These are phyloP conservation scores for Eurypyga helias DNA, from an alignment of 2,113 vertebrate species.

Conservation along the genomic window DNA sequence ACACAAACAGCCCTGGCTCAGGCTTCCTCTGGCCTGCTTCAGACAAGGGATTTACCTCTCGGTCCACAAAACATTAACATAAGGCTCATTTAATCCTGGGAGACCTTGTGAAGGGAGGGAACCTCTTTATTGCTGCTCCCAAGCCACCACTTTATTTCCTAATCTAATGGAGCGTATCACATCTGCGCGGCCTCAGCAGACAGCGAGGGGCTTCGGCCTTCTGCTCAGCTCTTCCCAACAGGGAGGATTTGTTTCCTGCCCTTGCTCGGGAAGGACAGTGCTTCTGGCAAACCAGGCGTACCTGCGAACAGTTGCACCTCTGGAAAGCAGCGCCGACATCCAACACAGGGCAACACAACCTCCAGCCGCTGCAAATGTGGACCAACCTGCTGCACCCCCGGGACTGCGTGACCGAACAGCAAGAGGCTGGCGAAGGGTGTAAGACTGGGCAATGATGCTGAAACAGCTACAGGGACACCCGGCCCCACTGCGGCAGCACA, in stretches of 20 bases:
- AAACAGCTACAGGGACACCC: background rate
- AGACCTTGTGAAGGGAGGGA: background rate
- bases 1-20: background rate
- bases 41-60: background rate
- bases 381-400: background rate
- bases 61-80: background rate
- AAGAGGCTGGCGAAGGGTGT: background rate
- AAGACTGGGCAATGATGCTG: background rate
- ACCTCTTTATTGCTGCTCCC: slow-evolving; percentile 8
- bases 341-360: background rate
- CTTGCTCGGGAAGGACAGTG: background rate
- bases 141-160: slow-evolving; percentile 1
- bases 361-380: background rate
- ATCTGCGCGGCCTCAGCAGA: background rate
- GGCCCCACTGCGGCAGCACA: background rate
- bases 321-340: background rate
- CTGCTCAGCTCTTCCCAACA: slow-evolving; percentile 2
- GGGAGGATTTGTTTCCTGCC: background rate
- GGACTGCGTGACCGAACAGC: background rate
- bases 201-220: background rate
- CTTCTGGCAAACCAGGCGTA: background rate
- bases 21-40: background rate
- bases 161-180: background rate
- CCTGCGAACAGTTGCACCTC: background rate
- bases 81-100: slow-evolving; percentile 8